These are phyloP conservation scores for Hirundichthys speculiger DNA, from an alignment of 2,113 vertebrate species.

Conservation along the genomic window DNA sequence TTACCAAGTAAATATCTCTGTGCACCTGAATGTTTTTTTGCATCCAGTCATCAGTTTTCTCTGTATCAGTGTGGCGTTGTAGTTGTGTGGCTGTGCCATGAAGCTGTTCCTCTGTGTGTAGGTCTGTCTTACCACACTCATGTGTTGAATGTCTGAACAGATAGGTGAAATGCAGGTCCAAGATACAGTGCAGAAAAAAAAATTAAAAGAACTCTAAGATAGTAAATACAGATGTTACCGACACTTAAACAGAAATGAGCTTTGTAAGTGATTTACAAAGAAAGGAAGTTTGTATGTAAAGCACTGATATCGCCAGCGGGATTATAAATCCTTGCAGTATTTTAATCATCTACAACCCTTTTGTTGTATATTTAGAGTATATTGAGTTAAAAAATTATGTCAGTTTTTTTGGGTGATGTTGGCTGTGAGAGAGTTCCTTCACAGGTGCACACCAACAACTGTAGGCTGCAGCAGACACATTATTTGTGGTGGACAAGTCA, in stretches of 20 bases:
- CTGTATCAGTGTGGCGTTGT: too few species aligned
- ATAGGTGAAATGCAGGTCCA: background rate
- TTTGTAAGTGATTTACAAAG: background rate
- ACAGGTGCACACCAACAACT: too few species aligned
- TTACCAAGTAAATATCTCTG: constrained; percentile 88
- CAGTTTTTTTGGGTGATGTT: too few species aligned
- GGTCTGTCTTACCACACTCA: background rate
- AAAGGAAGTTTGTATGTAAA: background rate
- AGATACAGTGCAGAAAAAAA: too few species aligned
- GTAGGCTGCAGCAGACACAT: too few species aligned
- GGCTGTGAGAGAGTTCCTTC: too few species aligned
- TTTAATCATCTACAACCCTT: constrained; percentile 8
- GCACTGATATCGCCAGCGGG: background rate
- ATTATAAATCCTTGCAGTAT: constrained; percentile 16
- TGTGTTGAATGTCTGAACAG: background rate
- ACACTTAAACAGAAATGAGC: background rate
- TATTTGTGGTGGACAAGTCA: too few species aligned
- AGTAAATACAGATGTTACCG: background rate
- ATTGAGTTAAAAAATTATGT: background rate
- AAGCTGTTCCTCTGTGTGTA: background rate
- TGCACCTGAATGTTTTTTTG: background rate
- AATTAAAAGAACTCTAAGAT: background rate
- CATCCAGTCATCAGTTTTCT: background rate
- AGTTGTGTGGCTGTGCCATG: too few species aligned
- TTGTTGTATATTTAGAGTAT: constrained; percentile 12